phyloP scores from a whole-genome alignment of 1,140 invertebrate species.

The Nilaparvata lugens region DNA sequence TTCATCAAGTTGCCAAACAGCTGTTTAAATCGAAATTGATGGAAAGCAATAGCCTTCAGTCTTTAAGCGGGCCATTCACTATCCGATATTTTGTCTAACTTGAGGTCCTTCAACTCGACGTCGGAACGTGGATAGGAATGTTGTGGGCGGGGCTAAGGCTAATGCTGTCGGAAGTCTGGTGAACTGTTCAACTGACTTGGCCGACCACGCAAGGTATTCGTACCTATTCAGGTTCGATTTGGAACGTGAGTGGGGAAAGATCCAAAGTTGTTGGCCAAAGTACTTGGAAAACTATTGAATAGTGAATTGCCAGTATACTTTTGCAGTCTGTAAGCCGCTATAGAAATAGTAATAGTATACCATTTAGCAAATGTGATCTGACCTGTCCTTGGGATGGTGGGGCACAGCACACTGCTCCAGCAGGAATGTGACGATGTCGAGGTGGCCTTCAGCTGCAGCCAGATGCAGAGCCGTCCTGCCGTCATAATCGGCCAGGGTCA shows the following conservation, averaged over 20 bases:
- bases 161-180: no score
- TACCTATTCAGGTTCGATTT: no score
- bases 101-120: no score
- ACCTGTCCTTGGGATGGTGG: constrained; percentile 65
- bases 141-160: no score
- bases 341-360: not conserved
- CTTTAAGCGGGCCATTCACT: no score
- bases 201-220: no score
- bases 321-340: not conserved
- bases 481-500: constrained; percentile 85
- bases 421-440: constrained; percentile 79
- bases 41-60: not conserved
- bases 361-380: constrained; percentile 18
- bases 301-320: not conserved
- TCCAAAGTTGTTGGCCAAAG: no score
- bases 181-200: no score
- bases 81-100: no score
- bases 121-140: not conserved
- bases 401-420: constrained; percentile 76
- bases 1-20: not conserved
- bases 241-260: no score
- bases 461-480: constrained; percentile 86
- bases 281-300: not conserved
- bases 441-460: constrained; percentile 82
- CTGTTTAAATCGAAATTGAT: not conserved